phyloP scores from a whole-genome alignment of 2,888 invertebrate species.

The Tyria jacobaeae region DNA sequence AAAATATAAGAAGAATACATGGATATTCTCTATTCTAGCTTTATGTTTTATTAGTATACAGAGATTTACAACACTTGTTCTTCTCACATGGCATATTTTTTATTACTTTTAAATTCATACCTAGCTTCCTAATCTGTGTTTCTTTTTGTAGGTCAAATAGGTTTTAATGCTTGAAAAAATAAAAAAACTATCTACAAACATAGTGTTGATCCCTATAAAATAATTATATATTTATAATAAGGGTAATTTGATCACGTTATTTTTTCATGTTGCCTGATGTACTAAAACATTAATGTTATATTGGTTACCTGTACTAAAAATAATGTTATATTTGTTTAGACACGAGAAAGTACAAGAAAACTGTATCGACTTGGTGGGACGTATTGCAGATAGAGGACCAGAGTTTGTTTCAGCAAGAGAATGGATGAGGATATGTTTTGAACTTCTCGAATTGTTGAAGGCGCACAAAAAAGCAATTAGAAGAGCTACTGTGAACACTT shows the following conservation, averaged over 20 bases:
- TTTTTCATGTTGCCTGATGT: no score
- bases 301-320: no score
- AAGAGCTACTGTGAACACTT: conserved; percentile 99
- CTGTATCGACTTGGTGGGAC: conserved; percentile 99
- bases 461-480: conserved; percentile 99
- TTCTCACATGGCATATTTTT: no score
- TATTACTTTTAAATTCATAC: no score
- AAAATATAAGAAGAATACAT: no score
- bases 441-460: conserved; percentile 97
- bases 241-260: no score
- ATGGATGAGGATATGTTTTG: conserved; percentile 99
- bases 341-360: conserved; percentile 99
- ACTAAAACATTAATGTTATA: no score
- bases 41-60: no score
- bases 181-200: background rate
- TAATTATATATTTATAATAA: background rate
- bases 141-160: background rate
- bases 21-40: no score
- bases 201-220: background rate
- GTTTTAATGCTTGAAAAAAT: background rate
- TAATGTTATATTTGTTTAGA: conserved; percentile 74
- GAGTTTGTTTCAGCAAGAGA: conserved; percentile 99
- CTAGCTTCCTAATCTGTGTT: background rate
- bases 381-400: conserved; percentile 99
- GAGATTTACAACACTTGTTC: no score